Evolutionary conservation across 2,888 invertebrate species (phyloP).

Genomic region (Heteromurus nitidus): DNA sequence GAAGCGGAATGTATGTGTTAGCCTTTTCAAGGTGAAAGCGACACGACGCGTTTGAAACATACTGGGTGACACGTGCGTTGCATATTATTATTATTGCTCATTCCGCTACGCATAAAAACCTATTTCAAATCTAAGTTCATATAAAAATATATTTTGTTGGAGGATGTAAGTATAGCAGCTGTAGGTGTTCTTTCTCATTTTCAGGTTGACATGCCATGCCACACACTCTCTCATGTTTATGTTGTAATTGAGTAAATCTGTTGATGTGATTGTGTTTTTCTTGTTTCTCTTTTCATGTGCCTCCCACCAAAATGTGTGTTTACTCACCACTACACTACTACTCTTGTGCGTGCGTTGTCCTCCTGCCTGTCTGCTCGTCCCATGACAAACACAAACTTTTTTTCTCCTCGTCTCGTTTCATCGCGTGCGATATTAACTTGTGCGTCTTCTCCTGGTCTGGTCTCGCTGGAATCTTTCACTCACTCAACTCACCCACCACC

Average conservation of each 20-base stretch:
- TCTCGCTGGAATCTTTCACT: conserved; percentile 40
- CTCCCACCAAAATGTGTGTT: conserved; percentile 8
- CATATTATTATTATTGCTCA: not conserved
- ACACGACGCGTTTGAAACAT: conserved; percentile 21
- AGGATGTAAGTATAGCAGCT: not conserved
- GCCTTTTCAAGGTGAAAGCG: conserved; percentile 50
- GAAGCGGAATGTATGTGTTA: conserved; percentile 44
- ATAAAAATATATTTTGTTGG: not conserved
- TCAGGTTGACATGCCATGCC: conserved; percentile 44
- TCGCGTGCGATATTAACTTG: conserved; percentile 32
- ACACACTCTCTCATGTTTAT: conserved; percentile 37
- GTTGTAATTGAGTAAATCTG: conserved; percentile 56
- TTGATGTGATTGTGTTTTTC: conserved; percentile 47
- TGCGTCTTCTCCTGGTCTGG: conserved; percentile 2
- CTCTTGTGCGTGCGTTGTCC: conserved; percentile 10
- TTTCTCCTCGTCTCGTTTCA: conserved; percentile 24
- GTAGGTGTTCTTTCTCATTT: conserved; percentile 35
- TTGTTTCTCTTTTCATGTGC: conserved; percentile 34
- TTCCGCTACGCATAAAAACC: not conserved
- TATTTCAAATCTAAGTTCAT: not conserved
- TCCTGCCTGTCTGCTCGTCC: conserved; percentile 17
- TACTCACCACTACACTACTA: too few relatives aligned
- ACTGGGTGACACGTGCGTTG: not conserved
- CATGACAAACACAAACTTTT: conserved; percentile 28
- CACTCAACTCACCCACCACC: too few relatives aligned